Conservation (phyloP, 2,797 vertebrate genomes). For the Austrolebias charrua region DNA sequence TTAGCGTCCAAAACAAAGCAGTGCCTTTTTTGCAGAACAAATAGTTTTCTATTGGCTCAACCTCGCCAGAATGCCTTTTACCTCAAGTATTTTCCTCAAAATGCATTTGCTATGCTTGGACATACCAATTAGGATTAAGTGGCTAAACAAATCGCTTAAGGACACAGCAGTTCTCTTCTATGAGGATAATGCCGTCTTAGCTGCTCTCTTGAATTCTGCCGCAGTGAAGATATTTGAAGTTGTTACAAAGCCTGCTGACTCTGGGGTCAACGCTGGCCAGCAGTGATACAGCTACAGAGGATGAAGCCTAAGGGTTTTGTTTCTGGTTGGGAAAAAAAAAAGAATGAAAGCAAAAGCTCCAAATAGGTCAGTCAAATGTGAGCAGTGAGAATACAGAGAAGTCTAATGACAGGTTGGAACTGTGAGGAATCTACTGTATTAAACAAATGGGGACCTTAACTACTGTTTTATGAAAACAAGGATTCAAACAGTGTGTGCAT, state of each 20-base stretch:
- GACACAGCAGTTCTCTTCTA: constrained; percentile 9
- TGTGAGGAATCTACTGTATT: constrained; percentile 13
- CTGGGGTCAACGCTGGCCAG: constrained; percentile 33
- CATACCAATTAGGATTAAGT: constrained; percentile 30
- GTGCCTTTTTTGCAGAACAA: constrained; percentile 23
- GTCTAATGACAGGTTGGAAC: constrained; percentile 20
- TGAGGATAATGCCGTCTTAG: constrained; percentile 28
- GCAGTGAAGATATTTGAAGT: constrained; percentile 37
- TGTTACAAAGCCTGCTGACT: constrained; percentile 28
- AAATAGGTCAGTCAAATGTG: constrained; percentile 1
- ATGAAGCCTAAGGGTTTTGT: constrained; percentile 20
- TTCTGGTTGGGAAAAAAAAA: constrained; percentile 26
- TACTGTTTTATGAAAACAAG: neutral
- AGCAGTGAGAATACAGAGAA: constrained; percentile 18
- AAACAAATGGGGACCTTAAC: neutral
- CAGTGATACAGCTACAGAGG: constrained; percentile 18
- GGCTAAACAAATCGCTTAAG: constrained; percentile 14
- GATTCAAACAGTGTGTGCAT: no score
- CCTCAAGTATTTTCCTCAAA: constrained; percentile 40
- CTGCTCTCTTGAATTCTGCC: constrained; percentile 32
- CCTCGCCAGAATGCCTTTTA: constrained; percentile 30
- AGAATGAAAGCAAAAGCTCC: constrained; percentile 37
- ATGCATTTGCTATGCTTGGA: constrained; percentile 27
- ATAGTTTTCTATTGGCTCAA: constrained; percentile 18
- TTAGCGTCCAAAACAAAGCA: constrained; percentile 16